Percentiles rank a stretch among this genome's conserved stretches.
phyloP scores from a whole-genome alignment of 2,888 invertebrate species.

The Acleris cristana region DNA sequence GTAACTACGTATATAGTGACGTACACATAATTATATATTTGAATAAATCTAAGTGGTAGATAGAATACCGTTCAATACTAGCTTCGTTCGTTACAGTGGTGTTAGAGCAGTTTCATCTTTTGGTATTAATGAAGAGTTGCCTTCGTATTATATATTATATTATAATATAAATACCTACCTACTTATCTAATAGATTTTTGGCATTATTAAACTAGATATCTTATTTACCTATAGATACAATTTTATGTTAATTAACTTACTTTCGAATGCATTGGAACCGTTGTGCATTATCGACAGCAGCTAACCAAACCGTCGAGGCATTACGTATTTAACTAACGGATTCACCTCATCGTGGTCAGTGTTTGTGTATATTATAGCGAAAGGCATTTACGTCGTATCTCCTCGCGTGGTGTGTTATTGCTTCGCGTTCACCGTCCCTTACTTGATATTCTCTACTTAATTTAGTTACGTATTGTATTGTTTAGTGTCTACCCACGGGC shows the following conservation, averaged over 20 bases:
- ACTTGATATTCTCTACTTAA: slow-evolving; percentile 78
- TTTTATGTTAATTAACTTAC: slow-evolving; percentile 53
- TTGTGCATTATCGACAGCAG: slow-evolving; percentile 57
- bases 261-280: slow-evolving; percentile 52
- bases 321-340: slow-evolving; percentile 61
- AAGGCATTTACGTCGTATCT: slow-evolving; percentile 72
- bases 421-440: slow-evolving; percentile 76
- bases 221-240: slow-evolving; percentile 38
- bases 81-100: slow-evolving; percentile 30
- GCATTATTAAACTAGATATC: slow-evolving; percentile 61
- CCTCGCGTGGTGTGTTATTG: slow-evolving; percentile 68
- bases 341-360: slow-evolving; percentile 79
- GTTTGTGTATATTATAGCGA: slow-evolving; percentile 60
- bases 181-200: slow-evolving; percentile 50
- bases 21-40: slow-evolving; percentile 32
- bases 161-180: slow-evolving; percentile 44
- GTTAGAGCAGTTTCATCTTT: slow-evolving; percentile 37
- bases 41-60: slow-evolving; percentile 28
- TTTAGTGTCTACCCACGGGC: slow-evolving; percentile 68
- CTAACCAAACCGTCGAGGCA: slow-evolving; percentile 66
- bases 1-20: slow-evolving; percentile 29
- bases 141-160: too few relatives aligned
- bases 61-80: slow-evolving; percentile 31
- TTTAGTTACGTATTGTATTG: slow-evolving; percentile 75
- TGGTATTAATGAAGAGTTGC: slow-evolving; percentile 49